Conservation (phyloP, 2,113 vertebrate genomes). For the Cepphus grylle region DNA sequence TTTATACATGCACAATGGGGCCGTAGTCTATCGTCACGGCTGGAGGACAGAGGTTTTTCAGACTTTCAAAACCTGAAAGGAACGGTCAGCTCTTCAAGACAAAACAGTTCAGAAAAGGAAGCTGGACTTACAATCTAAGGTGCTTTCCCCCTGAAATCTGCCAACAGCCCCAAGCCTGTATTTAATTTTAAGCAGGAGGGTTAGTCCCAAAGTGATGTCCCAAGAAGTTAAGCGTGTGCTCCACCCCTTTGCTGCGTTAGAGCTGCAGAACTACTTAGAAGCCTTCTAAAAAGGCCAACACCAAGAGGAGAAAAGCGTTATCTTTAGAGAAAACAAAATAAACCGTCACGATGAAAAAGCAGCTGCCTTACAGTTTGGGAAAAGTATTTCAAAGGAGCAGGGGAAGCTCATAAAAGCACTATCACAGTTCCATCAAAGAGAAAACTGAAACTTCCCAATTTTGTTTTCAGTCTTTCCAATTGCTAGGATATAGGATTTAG, state of each 20-base stretch:
- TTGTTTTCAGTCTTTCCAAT: background rate
- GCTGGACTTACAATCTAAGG: background rate
- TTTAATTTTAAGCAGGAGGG: background rate
- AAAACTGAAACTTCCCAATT: background rate
- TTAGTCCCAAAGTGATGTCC: background rate
- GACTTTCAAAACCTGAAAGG: background rate
- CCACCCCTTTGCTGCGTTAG: background rate
- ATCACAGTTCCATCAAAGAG: background rate
- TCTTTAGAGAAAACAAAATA: conserved; percentile 13
- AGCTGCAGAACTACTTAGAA: background rate
- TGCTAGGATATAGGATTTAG: background rate
- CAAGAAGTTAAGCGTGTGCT: background rate
- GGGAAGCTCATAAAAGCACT: background rate
- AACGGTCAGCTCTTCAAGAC: background rate
- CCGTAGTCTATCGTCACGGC: background rate
- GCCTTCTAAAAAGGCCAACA: background rate
- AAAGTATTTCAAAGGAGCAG: background rate
- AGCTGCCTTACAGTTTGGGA: background rate
- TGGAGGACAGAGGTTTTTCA: background rate
- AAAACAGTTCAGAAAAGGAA: background rate
- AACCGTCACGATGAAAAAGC: background rate
- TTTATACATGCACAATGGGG: background rate
- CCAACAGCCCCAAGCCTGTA: background rate
- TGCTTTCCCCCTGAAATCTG: background rate
- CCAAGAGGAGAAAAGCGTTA: background rate